A percentile compares a stretch with the other conserved stretches of the same genome.
Conservation (phyloP, 2,797 vertebrate genomes). For the Echiichthys vipera region DNA sequence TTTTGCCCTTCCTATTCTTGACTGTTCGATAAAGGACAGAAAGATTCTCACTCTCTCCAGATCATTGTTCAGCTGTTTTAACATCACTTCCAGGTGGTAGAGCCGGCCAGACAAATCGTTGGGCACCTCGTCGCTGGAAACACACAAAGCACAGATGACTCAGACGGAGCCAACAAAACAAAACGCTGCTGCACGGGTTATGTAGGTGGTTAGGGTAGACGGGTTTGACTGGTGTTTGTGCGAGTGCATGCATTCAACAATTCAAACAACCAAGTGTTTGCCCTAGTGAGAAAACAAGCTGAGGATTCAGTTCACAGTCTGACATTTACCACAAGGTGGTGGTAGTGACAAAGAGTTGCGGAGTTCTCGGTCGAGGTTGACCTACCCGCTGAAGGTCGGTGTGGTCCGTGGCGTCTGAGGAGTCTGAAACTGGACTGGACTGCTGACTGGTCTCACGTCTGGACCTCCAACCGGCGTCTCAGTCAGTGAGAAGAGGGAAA, state of each 20-base stretch:
- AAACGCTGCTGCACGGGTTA: neutral
- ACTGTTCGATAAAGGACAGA: neutral
- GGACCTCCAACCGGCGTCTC: constrained; percentile 81
- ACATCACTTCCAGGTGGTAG: constrained; percentile 91
- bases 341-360: neutral
- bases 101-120: constrained; percentile 90
- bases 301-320: neutral
- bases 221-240: constrained; percentile 5
- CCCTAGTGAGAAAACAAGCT: neutral
- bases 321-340: constrained; percentile 55
- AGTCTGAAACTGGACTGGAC: constrained; percentile 87
- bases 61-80: constrained; percentile 92
- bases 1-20: neutral
- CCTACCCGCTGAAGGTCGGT: constrained; percentile 88
- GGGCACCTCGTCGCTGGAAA: constrained; percentile 85
- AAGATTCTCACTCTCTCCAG: constrained; percentile 87
- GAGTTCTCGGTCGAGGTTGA: neutral
- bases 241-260: neutral
- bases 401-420: constrained; percentile 89
- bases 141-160: constrained; percentile 40
- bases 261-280: constrained; percentile 10
- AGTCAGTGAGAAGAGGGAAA: constrained; percentile 91
- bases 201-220: neutral
- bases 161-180: neutral
- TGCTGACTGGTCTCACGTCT: constrained; percentile 82